A percentile compares a stretch with the other conserved stretches of the same genome.
These are phyloP conservation scores for Asarcornis scutulata DNA, from an alignment of 2,113 vertebrate species.

Conservation along the genomic window DNA sequence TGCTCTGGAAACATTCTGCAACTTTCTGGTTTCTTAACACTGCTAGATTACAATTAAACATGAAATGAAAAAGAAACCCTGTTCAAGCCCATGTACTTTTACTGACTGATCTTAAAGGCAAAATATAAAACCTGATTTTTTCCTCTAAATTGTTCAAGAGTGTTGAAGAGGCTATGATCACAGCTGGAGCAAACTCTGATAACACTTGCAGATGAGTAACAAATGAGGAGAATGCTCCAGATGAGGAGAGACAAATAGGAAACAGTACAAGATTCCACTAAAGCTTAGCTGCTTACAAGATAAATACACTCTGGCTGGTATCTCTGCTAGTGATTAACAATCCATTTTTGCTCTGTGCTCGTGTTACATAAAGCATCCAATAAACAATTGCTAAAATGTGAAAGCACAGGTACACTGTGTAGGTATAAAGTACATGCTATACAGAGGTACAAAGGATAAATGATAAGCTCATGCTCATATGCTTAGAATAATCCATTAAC, in stretches of 20 bases:
- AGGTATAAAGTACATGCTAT: background rate
- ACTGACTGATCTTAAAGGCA: background rate
- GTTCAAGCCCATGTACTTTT: background rate
- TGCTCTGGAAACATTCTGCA: constrained; percentile 24
- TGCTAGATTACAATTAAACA: background rate
- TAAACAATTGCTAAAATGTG: background rate
- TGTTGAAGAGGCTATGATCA: constrained; percentile 14
- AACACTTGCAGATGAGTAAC: constrained; percentile 70
- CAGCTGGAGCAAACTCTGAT: constrained; percentile 39
- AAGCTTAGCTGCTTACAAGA: constrained; percentile 72
- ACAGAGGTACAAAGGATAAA: background rate
- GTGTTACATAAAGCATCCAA: background rate
- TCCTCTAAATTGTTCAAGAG: constrained; percentile 14
- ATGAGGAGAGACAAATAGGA: constrained; percentile 77
- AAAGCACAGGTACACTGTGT: background rate
- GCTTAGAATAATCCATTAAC: background rate
- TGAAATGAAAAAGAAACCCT: constrained; percentile 9
- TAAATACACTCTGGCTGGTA: constrained; percentile 69
- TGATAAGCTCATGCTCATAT: background rate
- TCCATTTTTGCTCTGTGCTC: background rate
- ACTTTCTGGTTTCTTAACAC: constrained; percentile 1
- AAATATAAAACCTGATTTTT: background rate
- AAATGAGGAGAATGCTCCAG: constrained; percentile 51
- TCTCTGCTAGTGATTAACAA: constrained; percentile 73
- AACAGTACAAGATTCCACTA: constrained; percentile 68